Evolutionary conservation across 2,888 invertebrate genomes (phyloP).

Genomic region (Orchesellides sinensis): DNA sequence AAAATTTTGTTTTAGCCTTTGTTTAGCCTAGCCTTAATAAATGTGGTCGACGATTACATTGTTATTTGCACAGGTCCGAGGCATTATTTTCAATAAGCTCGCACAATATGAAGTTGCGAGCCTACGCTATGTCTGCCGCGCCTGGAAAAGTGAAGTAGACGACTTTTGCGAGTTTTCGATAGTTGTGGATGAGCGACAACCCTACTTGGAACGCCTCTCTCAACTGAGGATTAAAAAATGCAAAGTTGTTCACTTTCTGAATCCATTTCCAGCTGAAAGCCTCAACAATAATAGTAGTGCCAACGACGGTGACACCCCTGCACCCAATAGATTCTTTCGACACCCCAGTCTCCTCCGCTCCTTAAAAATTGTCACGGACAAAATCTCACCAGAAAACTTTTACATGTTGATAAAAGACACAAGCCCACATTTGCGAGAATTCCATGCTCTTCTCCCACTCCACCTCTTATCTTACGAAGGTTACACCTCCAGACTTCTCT

Average conservation of each 20-base stretch:
- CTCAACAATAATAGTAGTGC: background rate
- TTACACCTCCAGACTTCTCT: slow-evolving; percentile 42
- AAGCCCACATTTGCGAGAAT: slow-evolving; percentile 26
- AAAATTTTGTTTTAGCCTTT: background rate
- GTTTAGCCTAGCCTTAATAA: too few relatives aligned
- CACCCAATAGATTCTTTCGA: slow-evolving; percentile 34
- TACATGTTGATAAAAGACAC: slow-evolving; percentile 60
- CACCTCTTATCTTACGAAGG: slow-evolving; percentile 1
- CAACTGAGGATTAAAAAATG: slow-evolving; percentile 62
- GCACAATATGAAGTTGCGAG: slow-evolving; percentile 56
- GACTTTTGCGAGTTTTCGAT: slow-evolving; percentile 64
- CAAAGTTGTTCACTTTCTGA: slow-evolving; percentile 62
- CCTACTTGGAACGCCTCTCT: slow-evolving; percentile 49
- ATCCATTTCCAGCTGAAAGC: slow-evolving; percentile 35
- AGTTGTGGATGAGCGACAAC: slow-evolving; percentile 64
- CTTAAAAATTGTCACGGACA: slow-evolving; percentile 59
- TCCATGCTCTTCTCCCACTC: slow-evolving; percentile 24
- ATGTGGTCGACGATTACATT: background rate
- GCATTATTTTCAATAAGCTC: slow-evolving; percentile 59
- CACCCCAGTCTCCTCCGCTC: slow-evolving; percentile 53
- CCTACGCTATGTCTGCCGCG: slow-evolving; percentile 68
- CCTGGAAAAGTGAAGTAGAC: slow-evolving; percentile 69
- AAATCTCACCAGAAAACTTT: slow-evolving; percentile 67
- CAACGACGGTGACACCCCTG: background rate
- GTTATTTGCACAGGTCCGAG: slow-evolving; percentile 57